Base-by-base conservation (phyloP, 2,888 invertebrate species). In the Ophion ventricosus region DNA sequence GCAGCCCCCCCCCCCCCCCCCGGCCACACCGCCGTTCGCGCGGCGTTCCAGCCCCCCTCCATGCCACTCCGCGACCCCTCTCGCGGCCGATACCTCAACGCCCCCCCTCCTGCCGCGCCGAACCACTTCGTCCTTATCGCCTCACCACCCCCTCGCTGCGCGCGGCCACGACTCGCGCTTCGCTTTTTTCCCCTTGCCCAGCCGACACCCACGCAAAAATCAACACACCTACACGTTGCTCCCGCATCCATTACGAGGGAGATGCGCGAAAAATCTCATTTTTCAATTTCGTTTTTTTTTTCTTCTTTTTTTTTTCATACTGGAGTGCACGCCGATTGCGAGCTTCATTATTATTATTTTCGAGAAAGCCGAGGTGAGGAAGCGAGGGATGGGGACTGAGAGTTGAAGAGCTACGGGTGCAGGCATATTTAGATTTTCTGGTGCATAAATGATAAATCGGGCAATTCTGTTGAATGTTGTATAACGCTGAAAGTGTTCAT, bases 91-190 rank as follows among this genome's bases (percentile, higher is more conserved):
- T 67, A 56, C 59, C 70, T 82, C 76, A 81, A 80, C 81, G 56
- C 20, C 83, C 85, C 73, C 78, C 81, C 85, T 77, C 85, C 87
- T 86, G 86, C 87, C 86, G 83, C 56, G 76, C 57, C 23, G 10
- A 40, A 26, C 54, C 63, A 26, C 20, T 25, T 72, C 49, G 54
- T 25, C 25, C 77, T 77, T 82, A 77, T 77, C 77, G 35, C 59
- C 40, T 49, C 67, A 29, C 72, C 25, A 54, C 59, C 76, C 43
- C 56, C 82, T 17, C 43, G 23, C 82, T 79, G 56, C 49, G 29
- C 67, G 49, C 23, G 63, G 29, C 57, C 70, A 54, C 74, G 67
- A 43, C 66, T 72, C 73, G 25, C 49, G 14, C 70, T 69, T 63
- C 43, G 43, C 66, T 67, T 69, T 59, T 11, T 54, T 5, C 67